Conservation (phyloP, 2,797 vertebrate genomes). For the Poliocrania exsul region DNA sequence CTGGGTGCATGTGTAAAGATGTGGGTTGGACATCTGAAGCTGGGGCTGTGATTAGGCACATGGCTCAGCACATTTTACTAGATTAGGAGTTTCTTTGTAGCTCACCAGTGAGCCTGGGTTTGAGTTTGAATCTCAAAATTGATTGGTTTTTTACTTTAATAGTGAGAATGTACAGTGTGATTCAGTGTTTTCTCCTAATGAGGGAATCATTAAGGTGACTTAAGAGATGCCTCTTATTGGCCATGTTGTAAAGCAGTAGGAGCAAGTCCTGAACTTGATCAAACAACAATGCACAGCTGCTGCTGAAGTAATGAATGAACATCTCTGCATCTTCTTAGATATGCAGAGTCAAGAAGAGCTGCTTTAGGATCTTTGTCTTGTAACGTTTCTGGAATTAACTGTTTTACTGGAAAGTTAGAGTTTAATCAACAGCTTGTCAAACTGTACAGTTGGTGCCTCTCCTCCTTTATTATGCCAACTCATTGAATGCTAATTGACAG, state of each 20-base stretch:
- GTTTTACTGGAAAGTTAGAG: not conserved
- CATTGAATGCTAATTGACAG: not conserved
- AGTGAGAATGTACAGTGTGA: not conserved
- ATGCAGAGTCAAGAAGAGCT: not conserved
- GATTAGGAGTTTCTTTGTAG: not conserved
- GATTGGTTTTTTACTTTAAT: not conserved
- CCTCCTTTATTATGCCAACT: not conserved
- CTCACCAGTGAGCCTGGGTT: not conserved
- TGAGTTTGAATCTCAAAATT: not conserved
- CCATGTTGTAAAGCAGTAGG: not conserved
- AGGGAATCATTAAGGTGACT: not conserved
- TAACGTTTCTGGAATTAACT: not conserved
- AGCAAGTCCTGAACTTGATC: not conserved
- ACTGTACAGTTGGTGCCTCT: not conserved
- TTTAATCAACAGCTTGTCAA: not conserved
- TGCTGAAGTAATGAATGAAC: not conserved
- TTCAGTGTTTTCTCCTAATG: not conserved
- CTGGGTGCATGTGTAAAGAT: not conserved
- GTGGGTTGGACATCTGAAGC: not conserved
- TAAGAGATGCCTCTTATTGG: not conserved
- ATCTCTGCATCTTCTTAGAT: not conserved
- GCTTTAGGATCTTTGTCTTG: not conserved
- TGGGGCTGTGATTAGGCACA: not conserved
- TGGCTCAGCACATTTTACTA: not conserved
- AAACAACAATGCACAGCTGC: not conserved